Evolutionary conservation across 2,113 vertebrate genomes (phyloP).

Genomic region (Hirundichthys speculiger): DNA sequence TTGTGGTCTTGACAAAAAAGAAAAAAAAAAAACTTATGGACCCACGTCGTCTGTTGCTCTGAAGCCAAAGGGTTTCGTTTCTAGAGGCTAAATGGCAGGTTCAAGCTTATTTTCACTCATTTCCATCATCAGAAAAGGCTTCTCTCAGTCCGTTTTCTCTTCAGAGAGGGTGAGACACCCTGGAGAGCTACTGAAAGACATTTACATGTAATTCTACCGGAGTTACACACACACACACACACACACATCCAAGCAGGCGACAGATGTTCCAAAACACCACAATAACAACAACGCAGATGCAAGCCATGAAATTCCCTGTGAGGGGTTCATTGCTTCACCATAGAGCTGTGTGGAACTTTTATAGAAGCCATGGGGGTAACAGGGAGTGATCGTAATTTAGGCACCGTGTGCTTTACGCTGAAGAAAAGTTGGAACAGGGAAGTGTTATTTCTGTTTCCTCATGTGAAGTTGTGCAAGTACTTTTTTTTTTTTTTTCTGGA

Average conservation of each 20-base stretch:
- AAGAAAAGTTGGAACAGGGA: constrained; percentile 29
- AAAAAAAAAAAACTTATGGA: neutral
- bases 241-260: constrained; percentile 57
- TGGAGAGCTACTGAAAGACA: constrained; percentile 53
- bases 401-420: constrained; percentile 17
- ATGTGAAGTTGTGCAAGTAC: constrained; percentile 44
- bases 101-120: constrained; percentile 44
- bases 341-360: constrained; percentile 46
- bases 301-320: constrained; percentile 63
- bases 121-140: constrained; percentile 39
- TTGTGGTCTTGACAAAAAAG: constrained; percentile 15
- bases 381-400: constrained; percentile 8
- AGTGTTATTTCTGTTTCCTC: constrained; percentile 35
- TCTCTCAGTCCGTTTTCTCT: constrained; percentile 37
- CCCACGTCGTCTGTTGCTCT: constrained; percentile 3
- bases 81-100: constrained; percentile 7
- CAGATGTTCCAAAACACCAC: constrained; percentile 78
- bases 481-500: constrained; percentile 2
- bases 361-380: constrained; percentile 15
- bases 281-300: constrained; percentile 64
- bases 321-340: constrained; percentile 47
- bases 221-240: constrained; percentile 38
- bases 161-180: constrained; percentile 50
- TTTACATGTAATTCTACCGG: constrained; percentile 32
- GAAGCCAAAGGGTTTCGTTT: neutral